Conservation (phyloP, 2,797 vertebrate genomes). For the Sarcoramphus papa region DNA sequence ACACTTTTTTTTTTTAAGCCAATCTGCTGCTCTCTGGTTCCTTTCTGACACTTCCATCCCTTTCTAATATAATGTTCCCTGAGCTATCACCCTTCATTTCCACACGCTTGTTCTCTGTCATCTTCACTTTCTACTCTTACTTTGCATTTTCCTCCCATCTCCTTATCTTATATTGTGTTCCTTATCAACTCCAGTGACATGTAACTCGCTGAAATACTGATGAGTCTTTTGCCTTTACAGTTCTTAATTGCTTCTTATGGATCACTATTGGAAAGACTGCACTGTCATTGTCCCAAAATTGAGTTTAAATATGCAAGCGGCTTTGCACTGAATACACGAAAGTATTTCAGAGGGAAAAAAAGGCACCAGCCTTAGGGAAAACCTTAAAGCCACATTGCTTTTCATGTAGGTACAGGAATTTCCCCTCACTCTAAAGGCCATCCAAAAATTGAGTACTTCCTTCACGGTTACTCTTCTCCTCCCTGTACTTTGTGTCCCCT, state of each 20-base stretch:
- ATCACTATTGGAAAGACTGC: neutral
- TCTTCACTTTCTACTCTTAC: neutral
- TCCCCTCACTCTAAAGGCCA: neutral
- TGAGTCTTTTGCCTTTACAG: neutral
- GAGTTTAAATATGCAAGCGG: neutral
- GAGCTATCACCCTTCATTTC: neutral
- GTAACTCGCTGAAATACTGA: neutral
- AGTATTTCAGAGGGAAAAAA: neutral
- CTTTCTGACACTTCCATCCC: slow-evolving; percentile 38
- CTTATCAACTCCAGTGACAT: neutral
- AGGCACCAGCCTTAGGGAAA: neutral
- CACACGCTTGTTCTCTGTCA: neutral
- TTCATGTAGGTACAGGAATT: neutral
- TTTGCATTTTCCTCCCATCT: neutral
- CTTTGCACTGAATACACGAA: neutral
- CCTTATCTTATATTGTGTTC: neutral
- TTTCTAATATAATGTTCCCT: neutral
- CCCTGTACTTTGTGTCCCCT: neutral
- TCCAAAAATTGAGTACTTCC: neutral
- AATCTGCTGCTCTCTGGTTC: slow-evolving; percentile 49
- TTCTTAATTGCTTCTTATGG: neutral
- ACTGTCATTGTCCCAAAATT: neutral
- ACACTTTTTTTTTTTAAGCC: slow-evolving; percentile 8
- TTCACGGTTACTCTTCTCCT: neutral
- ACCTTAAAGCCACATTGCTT: neutral